phyloP scores from a whole-genome alignment of 2,888 invertebrate genomes.

The Xestia xanthographa region DNA sequence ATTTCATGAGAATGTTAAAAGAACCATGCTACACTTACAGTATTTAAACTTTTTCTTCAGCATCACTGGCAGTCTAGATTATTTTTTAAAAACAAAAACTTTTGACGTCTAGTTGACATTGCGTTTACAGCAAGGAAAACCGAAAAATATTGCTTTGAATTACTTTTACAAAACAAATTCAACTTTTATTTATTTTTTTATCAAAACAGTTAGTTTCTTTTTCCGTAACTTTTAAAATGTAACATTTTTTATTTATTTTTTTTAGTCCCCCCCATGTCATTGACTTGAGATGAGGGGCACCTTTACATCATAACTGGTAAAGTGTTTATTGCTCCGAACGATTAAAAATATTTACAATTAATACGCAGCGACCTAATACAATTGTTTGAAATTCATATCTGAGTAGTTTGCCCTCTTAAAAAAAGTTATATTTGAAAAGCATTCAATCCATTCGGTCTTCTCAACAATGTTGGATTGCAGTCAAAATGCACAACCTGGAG shows the following conservation, averaged over 20 bases:
- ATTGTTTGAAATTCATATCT: conserved; percentile 39
- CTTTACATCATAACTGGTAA: conserved; percentile 77
- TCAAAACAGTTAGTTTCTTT: conserved; percentile 63
- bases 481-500: conserved; percentile 82
- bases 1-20: background rate
- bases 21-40: background rate
- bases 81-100: conserved; percentile 67
- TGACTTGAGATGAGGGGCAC: conserved; percentile 80
- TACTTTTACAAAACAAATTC: conserved; percentile 62
- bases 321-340: conserved; percentile 65
- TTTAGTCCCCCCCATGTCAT: conserved; percentile 74
- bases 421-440: conserved; percentile 27
- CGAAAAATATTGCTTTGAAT: conserved; percentile 65
- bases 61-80: conserved; percentile 55
- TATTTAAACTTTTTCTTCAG: conserved; percentile 41
- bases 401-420: conserved; percentile 22
- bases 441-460: conserved; percentile 33
- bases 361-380: conserved; percentile 39
- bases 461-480: conserved; percentile 72
- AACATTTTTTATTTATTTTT: conserved; percentile 67
- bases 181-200: conserved; percentile 68
- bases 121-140: conserved; percentile 67
- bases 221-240: conserved; percentile 76
- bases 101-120: conserved; percentile 66
- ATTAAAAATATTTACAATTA: conserved; percentile 20